Evolutionary conservation across 2,797 vertebrate species (phyloP).

Genomic region (Megalops cyprinoides): DNA sequence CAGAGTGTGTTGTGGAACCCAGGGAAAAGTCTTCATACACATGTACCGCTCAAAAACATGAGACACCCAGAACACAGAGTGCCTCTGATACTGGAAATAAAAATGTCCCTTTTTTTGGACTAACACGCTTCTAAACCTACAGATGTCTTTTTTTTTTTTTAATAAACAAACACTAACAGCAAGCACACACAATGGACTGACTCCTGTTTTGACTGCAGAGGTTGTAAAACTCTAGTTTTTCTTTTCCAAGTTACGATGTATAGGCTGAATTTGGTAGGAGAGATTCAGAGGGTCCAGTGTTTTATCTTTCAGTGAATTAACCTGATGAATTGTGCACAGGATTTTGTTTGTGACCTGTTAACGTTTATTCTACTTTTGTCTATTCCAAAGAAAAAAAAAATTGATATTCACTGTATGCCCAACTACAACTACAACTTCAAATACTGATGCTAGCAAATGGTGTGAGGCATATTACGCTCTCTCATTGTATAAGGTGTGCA

Average conservation of each 20-base stretch:
- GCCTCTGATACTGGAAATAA: constrained; percentile 69
- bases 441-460: too few relatives aligned
- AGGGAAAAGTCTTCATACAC: constrained; percentile 55
- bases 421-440: too few relatives aligned
- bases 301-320: not conserved
- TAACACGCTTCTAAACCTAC: constrained; percentile 17
- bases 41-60: constrained; percentile 14
- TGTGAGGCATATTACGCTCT: too few relatives aligned
- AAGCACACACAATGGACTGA: not conserved
- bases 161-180: constrained; percentile 5
- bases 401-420: too few relatives aligned
- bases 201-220: not conserved
- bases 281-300: constrained; percentile 18
- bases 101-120: not conserved
- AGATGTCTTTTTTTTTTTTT: not conserved
- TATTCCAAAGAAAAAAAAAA: too few relatives aligned
- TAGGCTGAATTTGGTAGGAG: not conserved
- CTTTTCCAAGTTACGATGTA: not conserved
- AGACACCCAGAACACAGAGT: constrained; percentile 71
- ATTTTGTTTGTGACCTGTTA: not conserved
- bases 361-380: not conserved
- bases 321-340: not conserved
- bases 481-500: too few relatives aligned
- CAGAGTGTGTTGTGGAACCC: constrained; percentile 75
- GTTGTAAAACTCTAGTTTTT: constrained; percentile 14